Base-by-base conservation (phyloP, 2,797 vertebrate genomes). In the Aotus griseimembra region DNA sequence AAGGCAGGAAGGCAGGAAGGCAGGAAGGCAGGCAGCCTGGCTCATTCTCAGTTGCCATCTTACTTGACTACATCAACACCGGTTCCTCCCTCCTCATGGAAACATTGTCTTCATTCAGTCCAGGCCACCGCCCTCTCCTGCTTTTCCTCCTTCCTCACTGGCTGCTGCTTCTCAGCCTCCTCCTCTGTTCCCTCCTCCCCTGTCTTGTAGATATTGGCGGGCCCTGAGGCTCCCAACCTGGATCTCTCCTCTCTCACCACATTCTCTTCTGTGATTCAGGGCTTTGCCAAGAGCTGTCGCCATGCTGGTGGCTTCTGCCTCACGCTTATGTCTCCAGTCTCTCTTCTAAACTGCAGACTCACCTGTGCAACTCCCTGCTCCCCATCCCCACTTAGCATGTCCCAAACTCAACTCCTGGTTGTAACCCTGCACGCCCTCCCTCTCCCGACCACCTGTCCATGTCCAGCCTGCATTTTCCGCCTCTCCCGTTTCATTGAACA, bases 301-400 rank as follows among this genome's bases (percentile, higher is more conserved):
- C 19, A 3, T 39, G 36, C 81, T 22, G 28, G 20, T 11, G 44
- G 64, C 48, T 7, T 41, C 24, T 20, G n/a, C 33, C 39, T 58
- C 36, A 1, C 14, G 36, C 17, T 20, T 14, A 1, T 20, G 52
- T 46, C 50, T 64, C 33, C 28, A 15, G 10, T n/a, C 41, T 52
- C 57, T 55, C 67, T 41, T 87, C 72, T 48, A 57, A 87, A 13
- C 44, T 67, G 33, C 26, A 61, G 41, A 30, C 64, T 52, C 48
- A 7, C 15, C 1, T 8, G 3, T 26, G 70, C 44, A 50, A 0
- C 76, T 0, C 0, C 19, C 77, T 26, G 13, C 44, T 48, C 20
- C n/a, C 17, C 7, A 13, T n/a, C 39, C 58, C n/a, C 84, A 3
- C 88, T 48, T 20, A 17, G 67, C 7, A 1, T 11, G 13, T 22